Base-by-base conservation (phyloP, 2,797 vertebrate species). In the Hipposideros larvatus region DNA sequence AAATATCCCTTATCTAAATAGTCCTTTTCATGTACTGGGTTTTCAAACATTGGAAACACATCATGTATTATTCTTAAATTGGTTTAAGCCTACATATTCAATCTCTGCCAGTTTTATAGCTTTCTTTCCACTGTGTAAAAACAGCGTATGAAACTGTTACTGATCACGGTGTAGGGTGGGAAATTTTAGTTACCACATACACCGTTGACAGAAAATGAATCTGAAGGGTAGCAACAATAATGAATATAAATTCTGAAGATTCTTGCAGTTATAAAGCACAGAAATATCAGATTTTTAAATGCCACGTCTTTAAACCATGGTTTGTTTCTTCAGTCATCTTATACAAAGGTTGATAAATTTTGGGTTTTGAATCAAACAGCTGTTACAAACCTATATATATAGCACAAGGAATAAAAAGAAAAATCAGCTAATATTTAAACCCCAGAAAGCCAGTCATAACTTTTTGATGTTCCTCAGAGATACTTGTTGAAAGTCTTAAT, bases 171-270 rank as follows among this genome's bases (percentile, higher is more conserved):
- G 28, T 37, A 75, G 28, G 21, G 41, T 73, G 63, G 43, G 11
- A 71, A 91, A 87, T 51, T 84, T 5, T 88, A 86, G 89, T 68
- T 88, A 74, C 26, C 18, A 68, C 0, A 57, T 31, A 66, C 31
- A 86, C 28, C 65, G 4, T 41, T 88, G 65, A 57, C 41, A 96
- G 73, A 94, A 95, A 94, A 78, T 61, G 26, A 89, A 73, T 43
- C 51, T 51, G 18, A 94, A 94, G 15, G 34, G 7, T 13, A 80
- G 6, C 11, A 91, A 3, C 26, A 91, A 57, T 73, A 55, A 43
- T 48, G 19, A 87, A 41, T n/a, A 24, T n/a, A 71, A 96, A 41
- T 53, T 87, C 63, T 94, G 10, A 84, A 80, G 28, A 77, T 83
- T 37, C 31, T 63, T 94, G 14, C 24, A 79, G 61, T 80, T 94